phyloP scores from a whole-genome alignment of 2,113 vertebrate species.

The Geothlypis trichas region DNA sequence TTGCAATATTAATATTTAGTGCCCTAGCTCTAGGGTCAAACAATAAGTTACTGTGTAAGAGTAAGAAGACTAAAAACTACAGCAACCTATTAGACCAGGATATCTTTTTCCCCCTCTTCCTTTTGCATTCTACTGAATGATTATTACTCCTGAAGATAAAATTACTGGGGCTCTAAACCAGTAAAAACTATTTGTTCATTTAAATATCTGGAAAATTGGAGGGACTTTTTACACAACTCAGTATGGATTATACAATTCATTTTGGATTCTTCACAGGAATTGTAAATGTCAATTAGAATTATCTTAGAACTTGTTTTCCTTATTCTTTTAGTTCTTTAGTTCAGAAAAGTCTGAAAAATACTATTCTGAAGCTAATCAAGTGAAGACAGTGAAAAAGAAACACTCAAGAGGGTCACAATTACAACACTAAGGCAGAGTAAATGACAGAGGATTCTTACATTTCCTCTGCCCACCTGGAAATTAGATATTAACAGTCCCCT shows the following conservation, averaged over 20 bases:
- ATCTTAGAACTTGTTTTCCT: neutral
- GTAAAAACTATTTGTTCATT: neutral
- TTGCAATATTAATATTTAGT: neutral
- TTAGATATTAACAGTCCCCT: neutral
- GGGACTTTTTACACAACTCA: neutral
- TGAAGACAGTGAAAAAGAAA: neutral
- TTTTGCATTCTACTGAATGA: neutral
- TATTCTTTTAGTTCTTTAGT: neutral
- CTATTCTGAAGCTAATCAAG: neutral
- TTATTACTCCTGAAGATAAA: neutral
- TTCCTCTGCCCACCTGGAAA: neutral
- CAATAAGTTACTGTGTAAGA: neutral
- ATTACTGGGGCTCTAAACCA: neutral
- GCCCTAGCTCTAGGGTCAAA: neutral
- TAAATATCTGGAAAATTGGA: neutral
- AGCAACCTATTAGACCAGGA: neutral
- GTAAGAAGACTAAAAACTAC: neutral
- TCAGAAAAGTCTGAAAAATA: neutral
- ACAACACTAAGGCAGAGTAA: neutral
- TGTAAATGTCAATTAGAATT: neutral
- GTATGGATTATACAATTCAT: accelerated
- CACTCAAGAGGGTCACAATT: neutral
- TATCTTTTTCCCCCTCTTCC: accelerated
- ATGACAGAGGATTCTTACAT: neutral
- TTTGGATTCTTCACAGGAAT: neutral